Evolutionary conservation across 1,140 invertebrate species (phyloP).

Genomic region (Aphelinus atriplicis): DNA sequence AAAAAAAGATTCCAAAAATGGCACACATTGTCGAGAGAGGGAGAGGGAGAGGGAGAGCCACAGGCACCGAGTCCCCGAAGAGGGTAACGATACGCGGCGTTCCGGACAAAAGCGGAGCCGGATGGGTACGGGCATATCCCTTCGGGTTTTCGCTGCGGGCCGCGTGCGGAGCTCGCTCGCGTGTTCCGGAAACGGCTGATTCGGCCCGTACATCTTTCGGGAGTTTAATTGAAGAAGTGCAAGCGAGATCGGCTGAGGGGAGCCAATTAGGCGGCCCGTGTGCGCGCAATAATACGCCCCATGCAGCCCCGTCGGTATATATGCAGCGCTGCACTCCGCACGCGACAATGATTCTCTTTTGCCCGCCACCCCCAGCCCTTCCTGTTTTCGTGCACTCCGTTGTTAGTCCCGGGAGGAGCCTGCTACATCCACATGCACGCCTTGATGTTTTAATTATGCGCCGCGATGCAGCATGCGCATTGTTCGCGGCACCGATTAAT

Average conservation of each 20-base stretch:
- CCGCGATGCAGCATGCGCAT: not conserved
- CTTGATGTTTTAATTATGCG: slow-evolving; percentile 20
- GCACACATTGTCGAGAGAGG: too few species aligned
- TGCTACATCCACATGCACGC: not conserved
- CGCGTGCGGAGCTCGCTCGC: not conserved
- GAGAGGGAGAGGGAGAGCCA: slow-evolving; percentile 1
- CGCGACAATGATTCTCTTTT: slow-evolving; percentile 18
- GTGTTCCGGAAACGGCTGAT: slow-evolving; percentile 19
- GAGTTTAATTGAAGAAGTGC: slow-evolving; percentile 33
- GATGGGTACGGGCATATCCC: slow-evolving; percentile 7
- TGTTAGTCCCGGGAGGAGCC: not conserved
- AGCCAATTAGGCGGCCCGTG: slow-evolving; percentile 23
- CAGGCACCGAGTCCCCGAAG: not conserved
- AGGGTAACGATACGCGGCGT: not conserved
- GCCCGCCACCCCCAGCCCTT: not conserved
- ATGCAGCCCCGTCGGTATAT: too few species aligned
- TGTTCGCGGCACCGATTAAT: not conserved
- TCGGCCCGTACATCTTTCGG: slow-evolving; percentile 22
- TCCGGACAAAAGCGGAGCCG: not conserved
- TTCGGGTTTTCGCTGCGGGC: slow-evolving; percentile 11
- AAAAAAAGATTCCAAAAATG: too few species aligned
- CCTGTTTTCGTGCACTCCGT: slow-evolving; percentile 16
- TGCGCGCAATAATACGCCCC: not conserved
- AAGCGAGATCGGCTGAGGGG: not conserved
- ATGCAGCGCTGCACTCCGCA: not conserved